Evolutionary conservation across 2,113 vertebrate genomes (phyloP), one percentile per base, ranked within the genome.

Genomic region (Forbesichthys agassizii): DNA sequence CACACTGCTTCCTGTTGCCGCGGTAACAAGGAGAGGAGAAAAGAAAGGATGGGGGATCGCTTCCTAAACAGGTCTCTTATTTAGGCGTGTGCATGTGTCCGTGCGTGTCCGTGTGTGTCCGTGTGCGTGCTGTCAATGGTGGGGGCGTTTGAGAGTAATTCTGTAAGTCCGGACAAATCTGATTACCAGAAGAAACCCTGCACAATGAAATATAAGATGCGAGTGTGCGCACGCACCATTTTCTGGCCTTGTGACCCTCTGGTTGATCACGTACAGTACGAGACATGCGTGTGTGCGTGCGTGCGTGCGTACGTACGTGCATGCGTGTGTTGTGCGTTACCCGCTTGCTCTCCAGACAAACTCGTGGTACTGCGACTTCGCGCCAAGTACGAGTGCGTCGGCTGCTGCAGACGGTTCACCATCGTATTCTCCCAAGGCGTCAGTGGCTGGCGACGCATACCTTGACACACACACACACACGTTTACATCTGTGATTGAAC

Each of bases 381-480:
- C 77, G 96, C 97, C 94, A 99, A 90, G 90, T 96, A 98, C 7
- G 98, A 97, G 87, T 99, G 97, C 8, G 98, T 99, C 69, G 98
- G 98, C 88, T 88, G 97, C 94, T 96, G 94, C 66, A 99, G 94
- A 76, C 98, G 96, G 91, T 88, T 97, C 84, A 99, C 95, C 75
- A 98, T 84, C 61, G 82, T 96, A 91, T 93, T 98, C 89, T 99
- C 96, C 97, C 96, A 98, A 0, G 95, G 92, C 20, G 94, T 96
- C 89, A 99, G 88, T 48, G 95, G 96, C 68, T 97, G 92, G 13
- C 94, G 94, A 56, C 95, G 96, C 69, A 84, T 48, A 85, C 95
- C 97, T 98, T 74, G 58, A 69, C 13, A 71, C 74, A 77, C 55
- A 67, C 47, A 82, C 18, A 66, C 14, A 62, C 59, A 62, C 49